A percentile compares a stretch with the other conserved stretches of the same genome.
Evolutionary conservation across 2,888 invertebrate species (phyloP).

Genomic region (Polydrusus cervinus): DNA sequence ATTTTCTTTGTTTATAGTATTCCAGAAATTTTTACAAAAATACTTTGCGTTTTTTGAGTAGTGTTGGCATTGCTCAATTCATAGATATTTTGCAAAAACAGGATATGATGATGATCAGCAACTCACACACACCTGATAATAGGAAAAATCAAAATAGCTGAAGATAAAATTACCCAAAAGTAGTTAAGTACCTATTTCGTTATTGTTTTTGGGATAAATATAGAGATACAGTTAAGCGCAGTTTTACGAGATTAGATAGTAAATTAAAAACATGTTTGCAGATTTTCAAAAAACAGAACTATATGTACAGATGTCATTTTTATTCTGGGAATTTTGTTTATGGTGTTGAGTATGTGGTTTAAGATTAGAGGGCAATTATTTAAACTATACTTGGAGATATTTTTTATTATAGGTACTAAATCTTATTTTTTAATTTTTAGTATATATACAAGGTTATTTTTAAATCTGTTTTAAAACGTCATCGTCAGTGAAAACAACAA

Average conservation of each 20-base stretch:
- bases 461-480: neutral
- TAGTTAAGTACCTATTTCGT: too few relatives aligned
- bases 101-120: too few relatives aligned
- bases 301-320: neutral
- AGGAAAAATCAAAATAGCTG: too few relatives aligned
- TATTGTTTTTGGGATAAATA: slow-evolving; percentile 2
- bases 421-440: neutral
- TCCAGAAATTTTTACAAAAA: too few relatives aligned
- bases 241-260: slow-evolving; percentile 1
- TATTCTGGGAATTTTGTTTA: neutral
- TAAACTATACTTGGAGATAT: neutral
- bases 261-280: slow-evolving; percentile 2
- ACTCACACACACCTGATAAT: too few relatives aligned
- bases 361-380: neutral
- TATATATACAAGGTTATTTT: neutral
- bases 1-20: too few relatives aligned
- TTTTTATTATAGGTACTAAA: neutral
- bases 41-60: too few relatives aligned
- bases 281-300: neutral
- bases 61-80: too few relatives aligned
- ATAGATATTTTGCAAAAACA: too few relatives aligned
- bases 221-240: neutral
- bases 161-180: too few relatives aligned
- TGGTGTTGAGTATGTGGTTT: neutral
- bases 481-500: neutral